phyloP scores from a whole-genome alignment of 2,888 invertebrate genomes.

The Microchrysa polita region DNA sequence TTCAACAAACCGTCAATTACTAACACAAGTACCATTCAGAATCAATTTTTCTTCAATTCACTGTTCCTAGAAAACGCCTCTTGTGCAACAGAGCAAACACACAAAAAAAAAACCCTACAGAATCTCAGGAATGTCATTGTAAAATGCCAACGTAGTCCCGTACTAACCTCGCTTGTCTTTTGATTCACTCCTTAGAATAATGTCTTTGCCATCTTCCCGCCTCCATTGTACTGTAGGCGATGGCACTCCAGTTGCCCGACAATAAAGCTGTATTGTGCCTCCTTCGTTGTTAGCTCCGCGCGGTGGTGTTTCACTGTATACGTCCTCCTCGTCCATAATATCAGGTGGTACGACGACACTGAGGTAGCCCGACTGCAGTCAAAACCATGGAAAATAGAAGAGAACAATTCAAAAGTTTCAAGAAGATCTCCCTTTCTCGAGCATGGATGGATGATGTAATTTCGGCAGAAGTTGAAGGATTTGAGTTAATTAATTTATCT shows the following conservation, averaged over 20 bases:
- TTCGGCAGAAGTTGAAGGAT: slow-evolving; percentile 22
- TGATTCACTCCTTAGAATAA: slow-evolving; percentile 78
- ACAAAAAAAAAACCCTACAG: background rate
- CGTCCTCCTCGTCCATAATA: slow-evolving; percentile 72
- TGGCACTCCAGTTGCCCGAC: slow-evolving; percentile 84
- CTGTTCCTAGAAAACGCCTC: background rate
- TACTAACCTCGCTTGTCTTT: slow-evolving; percentile 77
- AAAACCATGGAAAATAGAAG: slow-evolving; percentile 30
- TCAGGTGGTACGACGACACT: slow-evolving; percentile 90
- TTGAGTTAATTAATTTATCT: slow-evolving; percentile 26
- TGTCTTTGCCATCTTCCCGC: slow-evolving; percentile 79
- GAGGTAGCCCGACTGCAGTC: slow-evolving; percentile 80
- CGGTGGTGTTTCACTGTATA: slow-evolving; percentile 62
- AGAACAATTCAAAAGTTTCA: background rate
- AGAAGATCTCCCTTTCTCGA: background rate
- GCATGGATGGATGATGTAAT: slow-evolving; percentile 20
- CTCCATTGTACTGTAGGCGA: slow-evolving; percentile 80
- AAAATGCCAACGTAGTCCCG: slow-evolving; percentile 17
- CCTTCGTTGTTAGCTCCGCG: slow-evolving; percentile 83
- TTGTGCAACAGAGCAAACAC: background rate
- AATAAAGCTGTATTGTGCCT: slow-evolving; percentile 78
- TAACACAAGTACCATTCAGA: too few species aligned
- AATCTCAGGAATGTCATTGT: background rate
- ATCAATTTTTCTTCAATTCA: too few species aligned
- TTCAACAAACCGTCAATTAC: too few species aligned